Evolutionary conservation across 2,888 invertebrate genomes (phyloP).

Genomic region (Microctonus brassicae): DNA sequence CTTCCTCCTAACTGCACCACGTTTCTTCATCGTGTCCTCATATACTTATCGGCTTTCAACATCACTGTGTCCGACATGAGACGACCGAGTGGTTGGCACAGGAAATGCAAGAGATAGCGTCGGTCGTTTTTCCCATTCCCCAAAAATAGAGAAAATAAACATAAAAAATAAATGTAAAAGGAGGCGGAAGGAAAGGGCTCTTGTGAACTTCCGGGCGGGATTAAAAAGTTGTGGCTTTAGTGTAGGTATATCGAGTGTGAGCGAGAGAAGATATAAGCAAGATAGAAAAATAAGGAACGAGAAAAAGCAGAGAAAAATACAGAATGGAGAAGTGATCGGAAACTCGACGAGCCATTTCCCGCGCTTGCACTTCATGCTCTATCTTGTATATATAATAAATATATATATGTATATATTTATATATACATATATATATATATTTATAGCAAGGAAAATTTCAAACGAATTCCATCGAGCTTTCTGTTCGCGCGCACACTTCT

Average conservation of each 20-base stretch:
- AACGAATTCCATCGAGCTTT: neutral
- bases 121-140: neutral
- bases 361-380: neutral
- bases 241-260: neutral
- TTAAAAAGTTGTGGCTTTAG: conserved; percentile 37
- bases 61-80: conserved; percentile 22
- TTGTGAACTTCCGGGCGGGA: conserved; percentile 20
- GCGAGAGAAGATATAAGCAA: no score
- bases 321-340: conserved; percentile 9
- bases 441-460: neutral
- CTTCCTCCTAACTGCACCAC: neutral
- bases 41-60: conserved; percentile 16
- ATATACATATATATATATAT: neutral
- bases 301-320: neutral
- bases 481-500: neutral
- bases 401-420: neutral
- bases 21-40: neutral
- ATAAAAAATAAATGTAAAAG: neutral
- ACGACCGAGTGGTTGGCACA: conserved; percentile 10
- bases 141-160: neutral
- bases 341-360: conserved; percentile 30
- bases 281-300: neutral
- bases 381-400: no score
- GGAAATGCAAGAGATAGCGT: conserved; percentile 19
- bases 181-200: neutral